Conservation (phyloP, 2,113 vertebrate genomes). For the Argyrosomus japonicus region DNA sequence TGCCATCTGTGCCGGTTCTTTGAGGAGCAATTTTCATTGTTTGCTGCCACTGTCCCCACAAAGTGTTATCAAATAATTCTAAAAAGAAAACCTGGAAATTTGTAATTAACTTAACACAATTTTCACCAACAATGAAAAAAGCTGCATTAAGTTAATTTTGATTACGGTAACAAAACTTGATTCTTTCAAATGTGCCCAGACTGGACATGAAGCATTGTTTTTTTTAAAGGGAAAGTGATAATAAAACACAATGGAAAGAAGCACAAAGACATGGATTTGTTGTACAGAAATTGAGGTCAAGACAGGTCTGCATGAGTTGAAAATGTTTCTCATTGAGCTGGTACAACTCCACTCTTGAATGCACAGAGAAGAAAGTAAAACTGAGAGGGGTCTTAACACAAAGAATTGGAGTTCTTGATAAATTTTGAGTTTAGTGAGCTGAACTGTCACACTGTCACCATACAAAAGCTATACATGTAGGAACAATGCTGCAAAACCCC, state of each 20-base stretch:
- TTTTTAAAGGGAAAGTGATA: not conserved
- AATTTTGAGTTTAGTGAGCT: not conserved
- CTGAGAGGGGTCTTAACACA: not conserved
- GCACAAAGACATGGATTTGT: not conserved
- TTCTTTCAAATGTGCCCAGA: not conserved
- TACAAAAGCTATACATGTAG: not conserved
- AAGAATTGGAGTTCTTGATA: not conserved
- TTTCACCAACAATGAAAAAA: constrained; percentile 15
- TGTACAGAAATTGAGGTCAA: not conserved
- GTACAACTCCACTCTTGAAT: not conserved
- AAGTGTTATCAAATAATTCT: not conserved
- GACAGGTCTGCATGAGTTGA: not conserved
- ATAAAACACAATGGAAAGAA: not conserved
- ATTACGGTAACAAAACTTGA: not conserved
- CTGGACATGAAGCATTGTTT: not conserved
- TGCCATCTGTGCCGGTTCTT: constrained; percentile 57
- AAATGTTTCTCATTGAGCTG: constrained; percentile 7
- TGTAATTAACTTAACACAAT: not conserved
- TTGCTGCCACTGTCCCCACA: not conserved
- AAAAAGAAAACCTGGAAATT: not conserved
- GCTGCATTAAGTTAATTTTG: not conserved
- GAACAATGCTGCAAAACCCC: not conserved
- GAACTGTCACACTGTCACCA: not conserved
- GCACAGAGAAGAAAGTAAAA: constrained; percentile 9
- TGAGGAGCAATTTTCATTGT: constrained; percentile 35